Evolutionary conservation across 2,113 vertebrate genomes (phyloP).

Genomic region (Lophochroa leadbeateri): DNA sequence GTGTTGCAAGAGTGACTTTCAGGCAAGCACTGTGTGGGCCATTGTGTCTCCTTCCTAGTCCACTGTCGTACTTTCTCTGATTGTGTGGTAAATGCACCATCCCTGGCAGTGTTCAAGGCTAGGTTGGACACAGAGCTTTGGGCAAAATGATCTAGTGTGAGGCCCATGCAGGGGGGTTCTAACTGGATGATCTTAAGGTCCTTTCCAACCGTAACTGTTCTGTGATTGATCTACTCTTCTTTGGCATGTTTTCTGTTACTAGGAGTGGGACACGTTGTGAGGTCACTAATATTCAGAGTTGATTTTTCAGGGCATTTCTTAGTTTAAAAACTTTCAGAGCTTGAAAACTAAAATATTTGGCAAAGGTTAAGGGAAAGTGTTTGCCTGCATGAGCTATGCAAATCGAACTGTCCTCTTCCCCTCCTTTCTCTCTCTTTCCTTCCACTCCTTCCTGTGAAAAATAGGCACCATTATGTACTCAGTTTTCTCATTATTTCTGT

Average conservation of each 20-base stretch:
- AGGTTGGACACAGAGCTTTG: too few species aligned
- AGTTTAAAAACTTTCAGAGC: background rate
- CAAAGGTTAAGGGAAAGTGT: background rate
- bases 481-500: background rate
- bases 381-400: background rate
- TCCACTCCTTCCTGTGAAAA: background rate
- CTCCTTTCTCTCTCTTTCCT: background rate
- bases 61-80: rapidly evolving
- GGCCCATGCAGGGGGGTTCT: too few species aligned
- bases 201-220: too few species aligned
- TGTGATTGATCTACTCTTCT: too few species aligned
- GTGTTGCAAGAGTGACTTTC: background rate
- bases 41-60: background rate
- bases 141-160: too few species aligned
- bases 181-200: too few species aligned
- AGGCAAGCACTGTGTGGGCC: rapidly evolving
- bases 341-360: background rate
- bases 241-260: rapidly evolving
- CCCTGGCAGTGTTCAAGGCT: too few species aligned
- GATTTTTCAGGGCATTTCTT: background rate
- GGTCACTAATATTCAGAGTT: background rate
- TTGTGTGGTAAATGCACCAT: too few species aligned
- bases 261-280: rapidly evolving
- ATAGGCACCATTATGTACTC: background rate
- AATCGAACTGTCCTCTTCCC: background rate